A percentile compares a stretch with the other conserved stretches of the same genome.
These are phyloP conservation scores for Merluccius polli DNA, from an alignment of 2,797 vertebrate genomes.

Conservation along the genomic window DNA sequence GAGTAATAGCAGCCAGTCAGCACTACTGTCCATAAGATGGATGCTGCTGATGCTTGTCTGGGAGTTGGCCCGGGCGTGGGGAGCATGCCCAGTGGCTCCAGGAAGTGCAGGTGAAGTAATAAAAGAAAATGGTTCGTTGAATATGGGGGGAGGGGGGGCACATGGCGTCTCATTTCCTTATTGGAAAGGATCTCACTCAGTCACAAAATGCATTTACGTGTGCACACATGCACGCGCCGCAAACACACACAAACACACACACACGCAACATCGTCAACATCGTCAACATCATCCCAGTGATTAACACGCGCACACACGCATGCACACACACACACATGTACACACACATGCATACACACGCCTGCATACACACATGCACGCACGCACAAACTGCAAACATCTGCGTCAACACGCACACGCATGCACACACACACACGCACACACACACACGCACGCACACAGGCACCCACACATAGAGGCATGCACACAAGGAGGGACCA, in stretches of 20 bases:
- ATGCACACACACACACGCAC: background rate
- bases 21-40: slow-evolving; percentile 72
- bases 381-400: no score
- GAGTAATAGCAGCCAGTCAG: slow-evolving; percentile 74
- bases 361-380: background rate
- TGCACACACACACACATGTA: slow-evolving; percentile 16
- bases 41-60: slow-evolving; percentile 65
- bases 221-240: background rate
- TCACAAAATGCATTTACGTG: slow-evolving; percentile 24
- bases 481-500: slow-evolving; percentile 33
- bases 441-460: slow-evolving; percentile 5
- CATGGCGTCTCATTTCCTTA: slow-evolving; percentile 51
- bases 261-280: background rate
- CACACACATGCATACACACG: background rate
- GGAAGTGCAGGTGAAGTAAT: slow-evolving; percentile 69
- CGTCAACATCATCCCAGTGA: no score
- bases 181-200: slow-evolving; percentile 51
- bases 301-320: background rate
- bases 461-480: background rate
- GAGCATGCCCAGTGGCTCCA: slow-evolving; percentile 55
- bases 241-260: slow-evolving; percentile 19
- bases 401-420: background rate
- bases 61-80: slow-evolving; percentile 48
- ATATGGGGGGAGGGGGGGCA: background rate
- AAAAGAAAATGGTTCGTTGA: slow-evolving; percentile 59